A percentile compares a stretch with the other conserved stretches of the same genome.
phyloP scores from a whole-genome alignment of 1,140 invertebrate species.

The Drosophila bipectinata region DNA sequence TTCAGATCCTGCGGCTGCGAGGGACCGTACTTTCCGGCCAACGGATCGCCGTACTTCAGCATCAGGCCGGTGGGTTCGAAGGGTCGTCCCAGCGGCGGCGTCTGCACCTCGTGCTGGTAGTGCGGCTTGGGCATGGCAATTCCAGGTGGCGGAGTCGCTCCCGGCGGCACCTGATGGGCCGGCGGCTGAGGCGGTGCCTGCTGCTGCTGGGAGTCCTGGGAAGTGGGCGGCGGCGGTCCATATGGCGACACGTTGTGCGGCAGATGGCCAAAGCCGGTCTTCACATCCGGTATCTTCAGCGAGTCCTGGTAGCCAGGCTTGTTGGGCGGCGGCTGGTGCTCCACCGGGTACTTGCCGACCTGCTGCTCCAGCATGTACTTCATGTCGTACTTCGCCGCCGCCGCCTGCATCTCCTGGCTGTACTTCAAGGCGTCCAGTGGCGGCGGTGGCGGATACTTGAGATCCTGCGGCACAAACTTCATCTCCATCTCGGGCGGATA shows the following conservation, averaged over 20 bases:
- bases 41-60: conserved; percentile 83
- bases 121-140: conserved; percentile 82
- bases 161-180: conserved; percentile 65
- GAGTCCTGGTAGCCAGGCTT: conserved; percentile 69
- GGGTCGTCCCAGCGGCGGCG: conserved; percentile 71
- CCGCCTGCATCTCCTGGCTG: conserved; percentile 80
- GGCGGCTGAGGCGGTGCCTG: conserved; percentile 41
- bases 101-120: conserved; percentile 80
- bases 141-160: conserved; percentile 68
- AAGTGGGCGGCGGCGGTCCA: conserved; percentile 42
- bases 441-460: conserved; percentile 77
- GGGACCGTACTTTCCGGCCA: conserved; percentile 71
- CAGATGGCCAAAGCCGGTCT: conserved; percentile 66
- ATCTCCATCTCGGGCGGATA: conserved; percentile 79
- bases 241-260: conserved; percentile 55
- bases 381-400: conserved; percentile 78
- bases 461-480: conserved; percentile 75
- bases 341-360: conserved; percentile 66
- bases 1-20: conserved; percentile 79
- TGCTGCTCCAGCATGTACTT: conserved; percentile 81
- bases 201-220: conserved; percentile 32
- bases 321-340: conserved; percentile 50
- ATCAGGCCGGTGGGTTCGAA: conserved; percentile 78
- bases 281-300: conserved; percentile 77
- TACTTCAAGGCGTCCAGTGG: conserved; percentile 77